Evolutionary conservation across 2,888 invertebrate species (phyloP).

Genomic region (Ormia ochracea): DNA sequence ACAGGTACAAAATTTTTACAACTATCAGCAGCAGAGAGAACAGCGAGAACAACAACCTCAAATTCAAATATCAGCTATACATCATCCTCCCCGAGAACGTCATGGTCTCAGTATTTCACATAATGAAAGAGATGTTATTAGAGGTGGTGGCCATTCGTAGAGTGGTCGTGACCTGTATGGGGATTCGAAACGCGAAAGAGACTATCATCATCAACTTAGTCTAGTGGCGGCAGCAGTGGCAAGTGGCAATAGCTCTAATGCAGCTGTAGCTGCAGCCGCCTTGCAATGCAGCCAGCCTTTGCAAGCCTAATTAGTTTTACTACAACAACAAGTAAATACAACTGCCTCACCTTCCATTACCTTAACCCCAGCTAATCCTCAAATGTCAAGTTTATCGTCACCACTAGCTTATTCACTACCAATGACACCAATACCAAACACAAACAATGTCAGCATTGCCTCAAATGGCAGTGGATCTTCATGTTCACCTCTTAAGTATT

Average conservation of each 20-base stretch:
- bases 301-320: conserved; percentile 71
- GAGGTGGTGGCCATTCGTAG: conserved; percentile 55
- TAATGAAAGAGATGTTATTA: conserved; percentile 42
- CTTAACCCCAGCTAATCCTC: conserved; percentile 57
- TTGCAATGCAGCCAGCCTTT: conserved; percentile 73
- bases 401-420: conserved; percentile 67
- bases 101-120: conserved; percentile 33
- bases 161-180: conserved; percentile 66
- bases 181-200: conserved; percentile 69
- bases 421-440: conserved; percentile 58
- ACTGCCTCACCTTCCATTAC: conserved; percentile 71
- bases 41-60: conserved; percentile 78
- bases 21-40: conserved; percentile 76
- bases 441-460: conserved; percentile 66
- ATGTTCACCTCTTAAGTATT: conserved; percentile 71
- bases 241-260: conserved; percentile 56
- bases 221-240: conserved; percentile 55
- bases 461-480: conserved; percentile 50
- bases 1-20: conserved; percentile 75
- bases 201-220: conserved; percentile 59
- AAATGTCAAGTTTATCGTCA: conserved; percentile 63
- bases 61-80: conserved; percentile 77
- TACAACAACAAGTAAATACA: conserved; percentile 73
- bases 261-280: conserved; percentile 72
- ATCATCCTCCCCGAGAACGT: conserved; percentile 70